Percentiles rank a stretch among this genome's conserved stretches.
phyloP scores from a whole-genome alignment of 2,113 vertebrate genomes.

The Nothoprocta perdicaria region DNA sequence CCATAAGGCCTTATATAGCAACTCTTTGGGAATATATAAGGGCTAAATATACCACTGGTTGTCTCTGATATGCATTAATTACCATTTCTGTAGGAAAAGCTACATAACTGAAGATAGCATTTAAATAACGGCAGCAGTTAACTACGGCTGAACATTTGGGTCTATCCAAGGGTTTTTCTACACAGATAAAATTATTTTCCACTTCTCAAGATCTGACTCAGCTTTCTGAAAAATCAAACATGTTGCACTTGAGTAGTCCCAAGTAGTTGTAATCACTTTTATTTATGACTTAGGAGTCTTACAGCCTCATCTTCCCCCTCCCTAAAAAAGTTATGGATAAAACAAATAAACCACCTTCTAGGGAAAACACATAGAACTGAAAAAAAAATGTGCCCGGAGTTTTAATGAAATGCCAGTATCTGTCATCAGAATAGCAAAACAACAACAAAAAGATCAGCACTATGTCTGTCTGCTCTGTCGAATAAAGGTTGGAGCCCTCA shows the following conservation, averaged over 20 bases:
- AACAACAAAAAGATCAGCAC: fast-evolving
- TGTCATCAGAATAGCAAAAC: not conserved
- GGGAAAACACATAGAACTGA: not conserved
- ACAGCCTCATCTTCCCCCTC: not conserved
- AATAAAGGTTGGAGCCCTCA: not conserved
- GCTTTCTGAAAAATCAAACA: not conserved
- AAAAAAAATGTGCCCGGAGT: not conserved
- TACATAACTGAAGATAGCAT: not conserved
- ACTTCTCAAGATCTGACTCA: not conserved
- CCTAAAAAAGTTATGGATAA: not conserved
- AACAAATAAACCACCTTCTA: not conserved
- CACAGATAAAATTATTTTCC: not conserved
- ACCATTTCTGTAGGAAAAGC: not conserved
- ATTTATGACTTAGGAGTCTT: not conserved
- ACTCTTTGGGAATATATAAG: not conserved
- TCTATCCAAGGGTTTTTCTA: not conserved
- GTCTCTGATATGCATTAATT: not conserved
- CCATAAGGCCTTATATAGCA: not conserved
- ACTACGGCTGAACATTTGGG: not conserved
- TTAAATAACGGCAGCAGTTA: not conserved
- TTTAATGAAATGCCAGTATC: not conserved
- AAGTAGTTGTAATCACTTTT: not conserved
- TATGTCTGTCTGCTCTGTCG: not conserved
- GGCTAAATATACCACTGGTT: not conserved
- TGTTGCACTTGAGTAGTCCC: not conserved